These are phyloP conservation scores for Cotesia typhae DNA, from an alignment of 1,140 invertebrate genomes.

Conservation along the genomic window DNA sequence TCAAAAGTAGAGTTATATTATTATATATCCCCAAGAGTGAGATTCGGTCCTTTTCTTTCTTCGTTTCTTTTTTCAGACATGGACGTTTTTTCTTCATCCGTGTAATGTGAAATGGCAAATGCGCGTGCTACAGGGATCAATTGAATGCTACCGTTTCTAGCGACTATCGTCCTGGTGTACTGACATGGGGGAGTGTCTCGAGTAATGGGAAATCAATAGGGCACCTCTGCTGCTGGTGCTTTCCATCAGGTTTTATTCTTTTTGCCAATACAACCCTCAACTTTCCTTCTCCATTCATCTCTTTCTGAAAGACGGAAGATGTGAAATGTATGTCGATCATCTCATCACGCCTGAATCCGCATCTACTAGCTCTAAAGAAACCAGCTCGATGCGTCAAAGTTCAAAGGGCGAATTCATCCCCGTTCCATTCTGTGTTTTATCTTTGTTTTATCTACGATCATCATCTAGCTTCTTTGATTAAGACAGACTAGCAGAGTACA, in stretches of 20 bases:
- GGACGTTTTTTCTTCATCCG: constrained; percentile 20
- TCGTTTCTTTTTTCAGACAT: neutral
- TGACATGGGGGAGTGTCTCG: constrained; percentile 9
- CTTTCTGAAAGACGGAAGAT: too few relatives aligned
- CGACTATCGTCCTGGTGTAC: neutral
- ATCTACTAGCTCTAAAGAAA: constrained; percentile 22
- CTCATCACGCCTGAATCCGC: constrained; percentile 3
- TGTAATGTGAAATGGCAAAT: constrained; percentile 41
- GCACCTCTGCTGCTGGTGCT: constrained; percentile 21
- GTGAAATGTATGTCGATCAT: neutral
- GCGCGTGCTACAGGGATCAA: constrained; percentile 46
- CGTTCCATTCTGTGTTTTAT: neutral
- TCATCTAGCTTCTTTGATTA: constrained; percentile 27
- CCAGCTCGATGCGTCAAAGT: constrained; percentile 32
- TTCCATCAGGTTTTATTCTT: constrained; percentile 13
- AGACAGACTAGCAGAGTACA: constrained; percentile 36
- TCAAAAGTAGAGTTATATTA: constrained; percentile 27
- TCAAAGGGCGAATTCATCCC: constrained; percentile 35
- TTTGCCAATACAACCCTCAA: neutral
- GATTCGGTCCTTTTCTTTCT: neutral
- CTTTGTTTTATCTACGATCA: neutral
- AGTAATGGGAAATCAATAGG: constrained; percentile 52
- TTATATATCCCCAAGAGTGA: neutral
- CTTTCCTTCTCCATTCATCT: constrained; percentile 3
- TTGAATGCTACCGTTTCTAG: constrained; percentile 41